These are phyloP conservation scores for Fopius arisanus DNA, from an alignment of 1,140 invertebrate species.

Conservation along the genomic window DNA sequence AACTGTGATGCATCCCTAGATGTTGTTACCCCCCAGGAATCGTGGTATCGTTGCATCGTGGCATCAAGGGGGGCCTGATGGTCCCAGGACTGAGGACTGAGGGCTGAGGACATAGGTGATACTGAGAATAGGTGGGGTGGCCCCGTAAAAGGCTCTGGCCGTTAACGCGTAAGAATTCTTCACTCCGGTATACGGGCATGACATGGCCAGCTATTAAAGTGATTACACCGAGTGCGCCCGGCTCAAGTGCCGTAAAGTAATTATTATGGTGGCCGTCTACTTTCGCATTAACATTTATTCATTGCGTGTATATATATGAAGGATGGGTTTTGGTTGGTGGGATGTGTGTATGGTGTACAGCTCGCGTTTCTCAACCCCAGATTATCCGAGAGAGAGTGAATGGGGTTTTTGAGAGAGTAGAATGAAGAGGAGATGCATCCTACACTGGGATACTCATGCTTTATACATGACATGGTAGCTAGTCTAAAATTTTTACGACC, in stretches of 20 bases:
- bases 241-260: slow-evolving; percentile 21
- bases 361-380: slow-evolving; percentile 1
- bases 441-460: slow-evolving; percentile 17
- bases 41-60: too few species aligned
- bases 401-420: neutral
- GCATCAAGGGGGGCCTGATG: too few species aligned
- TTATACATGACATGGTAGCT: slow-evolving; percentile 31
- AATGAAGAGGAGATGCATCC: neutral
- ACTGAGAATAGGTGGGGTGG: slow-evolving; percentile 7
- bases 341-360: neutral
- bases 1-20: neutral
- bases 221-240: slow-evolving; percentile 18
- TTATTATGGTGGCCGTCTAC: slow-evolving; percentile 25
- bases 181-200: slow-evolving; percentile 7
- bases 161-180: slow-evolving; percentile 5
- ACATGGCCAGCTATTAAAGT: slow-evolving; percentile 31
- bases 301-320: slow-evolving; percentile 3
- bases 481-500: slow-evolving; percentile 26
- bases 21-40: too few species aligned
- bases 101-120: too few species aligned
- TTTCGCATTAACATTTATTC: slow-evolving; percentile 31
- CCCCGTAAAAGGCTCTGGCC: neutral
- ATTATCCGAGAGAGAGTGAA: neutral
- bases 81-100: too few species aligned
- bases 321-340: neutral